Conservation (phyloP, 2,888 invertebrate species). For the Platypus cylindrus region DNA sequence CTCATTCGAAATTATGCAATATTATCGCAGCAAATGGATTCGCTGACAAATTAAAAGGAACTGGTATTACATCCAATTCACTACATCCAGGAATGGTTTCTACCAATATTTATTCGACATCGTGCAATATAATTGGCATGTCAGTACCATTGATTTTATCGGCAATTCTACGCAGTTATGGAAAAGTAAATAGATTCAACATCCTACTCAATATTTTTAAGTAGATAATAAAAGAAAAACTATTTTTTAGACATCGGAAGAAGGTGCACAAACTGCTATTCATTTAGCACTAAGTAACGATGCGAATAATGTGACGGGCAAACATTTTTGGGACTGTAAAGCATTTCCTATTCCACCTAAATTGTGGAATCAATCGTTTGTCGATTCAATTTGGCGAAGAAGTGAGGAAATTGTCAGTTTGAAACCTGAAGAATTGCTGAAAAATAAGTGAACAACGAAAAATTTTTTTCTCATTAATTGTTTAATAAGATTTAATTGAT, state of each 20-base stretch:
- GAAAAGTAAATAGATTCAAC: constrained; percentile 27
- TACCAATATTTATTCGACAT: constrained; percentile 22
- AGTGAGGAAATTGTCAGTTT: constrained; percentile 62
- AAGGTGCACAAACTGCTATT: constrained; percentile 72
- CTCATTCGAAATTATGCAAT: constrained; percentile 31
- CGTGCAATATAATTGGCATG: constrained; percentile 19
- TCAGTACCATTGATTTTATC: constrained; percentile 19
- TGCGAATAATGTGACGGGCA: constrained; percentile 55
- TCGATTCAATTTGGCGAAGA: constrained; percentile 70
- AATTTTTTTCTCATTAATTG: too few species aligned
- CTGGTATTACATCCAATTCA: constrained; percentile 29
- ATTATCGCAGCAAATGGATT: constrained; percentile 30
- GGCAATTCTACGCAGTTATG: constrained; percentile 21
- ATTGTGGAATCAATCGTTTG: constrained; percentile 36
- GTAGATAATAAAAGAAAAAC: too few species aligned
- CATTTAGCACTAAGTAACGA: constrained; percentile 65
- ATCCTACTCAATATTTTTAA: too few species aligned
- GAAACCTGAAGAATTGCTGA: constrained; percentile 43
- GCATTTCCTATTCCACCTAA: constrained; percentile 24
- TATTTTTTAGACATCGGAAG: too few species aligned
- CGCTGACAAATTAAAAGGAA: constrained; percentile 23
- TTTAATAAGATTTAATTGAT: too few species aligned
- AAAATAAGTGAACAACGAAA: constrained; percentile 20
- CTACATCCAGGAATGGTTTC: constrained; percentile 31
- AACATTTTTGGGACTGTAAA: constrained; percentile 69